These are phyloP conservation scores for Xestoiulus laeticollis DNA, from an alignment of 2,888 invertebrate species.

Conservation along the genomic window DNA sequence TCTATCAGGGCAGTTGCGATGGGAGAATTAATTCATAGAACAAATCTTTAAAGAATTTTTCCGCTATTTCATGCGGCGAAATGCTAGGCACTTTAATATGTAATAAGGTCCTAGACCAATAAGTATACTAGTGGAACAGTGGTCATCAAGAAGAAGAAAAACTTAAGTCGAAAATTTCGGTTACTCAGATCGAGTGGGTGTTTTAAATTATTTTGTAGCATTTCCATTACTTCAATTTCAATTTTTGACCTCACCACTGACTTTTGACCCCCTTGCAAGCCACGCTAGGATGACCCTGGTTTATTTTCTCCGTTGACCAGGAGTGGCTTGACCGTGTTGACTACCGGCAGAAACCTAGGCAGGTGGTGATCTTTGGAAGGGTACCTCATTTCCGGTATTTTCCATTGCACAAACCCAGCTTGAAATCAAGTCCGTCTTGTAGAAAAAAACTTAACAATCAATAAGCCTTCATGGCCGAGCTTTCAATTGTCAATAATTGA, in stretches of 20 bases:
- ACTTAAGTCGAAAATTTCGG: background rate
- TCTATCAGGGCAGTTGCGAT: background rate
- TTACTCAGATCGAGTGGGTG: background rate
- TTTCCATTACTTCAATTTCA: conserved; percentile 21
- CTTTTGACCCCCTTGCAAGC: background rate
- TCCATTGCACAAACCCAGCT: conserved; percentile 37
- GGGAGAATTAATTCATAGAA: background rate
- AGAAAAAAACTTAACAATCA: conserved; percentile 35
- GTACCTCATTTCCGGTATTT: background rate
- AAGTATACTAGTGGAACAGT: conserved; percentile 28
- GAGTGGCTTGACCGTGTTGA: background rate
- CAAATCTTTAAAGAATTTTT: background rate
- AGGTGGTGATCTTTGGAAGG: background rate
- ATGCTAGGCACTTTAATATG: background rate
- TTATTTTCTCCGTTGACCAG: background rate
- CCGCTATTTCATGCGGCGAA: conserved; percentile 8
- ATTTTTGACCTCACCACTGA: conserved; percentile 12
- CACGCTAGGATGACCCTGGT: background rate
- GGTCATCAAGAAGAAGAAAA: background rate
- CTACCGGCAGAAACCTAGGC: background rate
- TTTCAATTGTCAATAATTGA: conserved; percentile 32
- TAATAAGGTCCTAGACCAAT: conserved; percentile 27
- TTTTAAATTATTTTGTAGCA: background rate
- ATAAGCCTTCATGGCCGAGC: conserved; percentile 45
- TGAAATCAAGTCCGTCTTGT: conserved; percentile 18